Conservation (phyloP, 2,888 invertebrate genomes). For the Torymus texanus region DNA sequence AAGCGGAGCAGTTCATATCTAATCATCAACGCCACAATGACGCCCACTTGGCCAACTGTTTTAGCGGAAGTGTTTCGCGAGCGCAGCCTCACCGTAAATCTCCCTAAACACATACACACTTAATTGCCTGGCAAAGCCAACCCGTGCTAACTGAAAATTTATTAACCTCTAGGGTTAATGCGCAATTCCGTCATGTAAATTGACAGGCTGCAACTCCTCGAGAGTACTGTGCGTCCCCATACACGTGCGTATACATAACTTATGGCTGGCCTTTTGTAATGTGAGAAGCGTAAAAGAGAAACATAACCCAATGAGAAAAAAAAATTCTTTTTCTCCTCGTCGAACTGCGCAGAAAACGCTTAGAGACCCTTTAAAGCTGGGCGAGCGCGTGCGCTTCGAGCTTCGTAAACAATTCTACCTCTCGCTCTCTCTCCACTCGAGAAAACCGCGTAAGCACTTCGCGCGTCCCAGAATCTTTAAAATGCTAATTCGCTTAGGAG, state of each 20-base stretch:
- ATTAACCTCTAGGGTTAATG: conserved; percentile 44
- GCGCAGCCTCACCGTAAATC: conserved; percentile 29
- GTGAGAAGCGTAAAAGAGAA: conserved; percentile 23
- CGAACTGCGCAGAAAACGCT: conserved; percentile 17
- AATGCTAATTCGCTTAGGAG: conserved; percentile 45
- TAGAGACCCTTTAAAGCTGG: conserved; percentile 19
- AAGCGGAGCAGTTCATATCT: neutral
- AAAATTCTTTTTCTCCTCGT: neutral
- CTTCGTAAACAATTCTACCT: conserved; percentile 47
- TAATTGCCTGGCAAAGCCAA: conserved; percentile 30
- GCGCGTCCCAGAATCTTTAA: conserved; percentile 19
- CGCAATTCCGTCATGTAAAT: conserved; percentile 46
- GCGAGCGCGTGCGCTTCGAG: conserved; percentile 4
- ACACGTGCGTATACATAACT: conserved; percentile 7
- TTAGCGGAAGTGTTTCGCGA: neutral
- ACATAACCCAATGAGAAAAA: conserved; percentile 12
- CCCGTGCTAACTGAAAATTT: conserved; percentile 39
- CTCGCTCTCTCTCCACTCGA: neutral
- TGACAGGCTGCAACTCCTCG: conserved; percentile 24
- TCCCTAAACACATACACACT: conserved; percentile 26
- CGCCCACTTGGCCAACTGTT: neutral
- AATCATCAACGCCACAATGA: neutral
- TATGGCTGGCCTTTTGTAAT: conserved; percentile 1
- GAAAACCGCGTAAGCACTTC: neutral
- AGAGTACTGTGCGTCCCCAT: neutral